Percentiles rank a stretch among this genome's conserved stretches.
phyloP scores from a whole-genome alignment of 2,797 vertebrate species.

The Emydoidea blandingii region DNA sequence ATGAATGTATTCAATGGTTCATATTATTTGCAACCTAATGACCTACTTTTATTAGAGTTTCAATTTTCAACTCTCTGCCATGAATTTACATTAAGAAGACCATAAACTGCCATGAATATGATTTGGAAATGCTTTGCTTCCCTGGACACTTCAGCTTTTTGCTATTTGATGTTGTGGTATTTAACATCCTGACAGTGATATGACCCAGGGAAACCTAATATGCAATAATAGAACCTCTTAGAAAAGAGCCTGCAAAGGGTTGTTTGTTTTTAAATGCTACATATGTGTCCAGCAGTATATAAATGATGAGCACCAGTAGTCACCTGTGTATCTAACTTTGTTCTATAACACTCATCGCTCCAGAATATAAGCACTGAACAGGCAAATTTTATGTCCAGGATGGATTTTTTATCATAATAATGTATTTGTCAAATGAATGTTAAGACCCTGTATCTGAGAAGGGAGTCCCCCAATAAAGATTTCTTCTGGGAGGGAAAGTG shows the following conservation, averaged over 20 bases:
- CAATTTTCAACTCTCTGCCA: neutral
- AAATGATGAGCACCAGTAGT: neutral
- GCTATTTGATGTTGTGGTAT: slow-evolving; percentile 10
- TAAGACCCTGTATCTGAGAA: neutral
- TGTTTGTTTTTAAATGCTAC: neutral
- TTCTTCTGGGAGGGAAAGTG: neutral
- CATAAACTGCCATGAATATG: slow-evolving; percentile 3
- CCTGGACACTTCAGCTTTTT: neutral
- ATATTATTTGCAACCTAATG: slow-evolving; percentile 9
- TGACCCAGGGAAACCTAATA: neutral
- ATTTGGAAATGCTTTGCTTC: slow-evolving; percentile 23
- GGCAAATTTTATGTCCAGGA: neutral
- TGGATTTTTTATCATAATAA: neutral
- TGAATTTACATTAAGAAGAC: slow-evolving; percentile 52
- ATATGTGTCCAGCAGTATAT: neutral
- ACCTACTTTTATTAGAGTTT: slow-evolving; percentile 53
- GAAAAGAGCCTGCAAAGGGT: neutral
- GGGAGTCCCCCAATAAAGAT: neutral
- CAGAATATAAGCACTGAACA: neutral
- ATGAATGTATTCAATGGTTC: neutral
- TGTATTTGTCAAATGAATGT: neutral
- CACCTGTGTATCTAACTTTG: neutral
- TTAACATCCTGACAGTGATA: neutral
- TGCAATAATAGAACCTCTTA: neutral
- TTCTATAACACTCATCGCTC: neutral